Evolutionary conservation across 2,113 vertebrate species (phyloP).

Genomic region (Elgaria multicarinata): DNA sequence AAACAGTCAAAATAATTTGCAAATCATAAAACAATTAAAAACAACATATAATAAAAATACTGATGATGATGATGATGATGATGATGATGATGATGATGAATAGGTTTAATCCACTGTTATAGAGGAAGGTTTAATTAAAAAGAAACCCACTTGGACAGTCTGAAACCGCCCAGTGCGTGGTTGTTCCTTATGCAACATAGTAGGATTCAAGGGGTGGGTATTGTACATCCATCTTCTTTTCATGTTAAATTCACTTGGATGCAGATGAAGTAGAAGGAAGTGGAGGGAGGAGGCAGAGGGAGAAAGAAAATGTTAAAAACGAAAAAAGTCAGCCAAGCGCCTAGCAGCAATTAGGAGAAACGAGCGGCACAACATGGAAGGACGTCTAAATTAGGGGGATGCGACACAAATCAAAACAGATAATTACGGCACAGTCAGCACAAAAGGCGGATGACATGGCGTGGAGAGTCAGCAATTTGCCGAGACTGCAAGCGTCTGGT

Average conservation of each 20-base stretch:
- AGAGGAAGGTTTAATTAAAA: neutral
- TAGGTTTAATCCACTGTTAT: neutral
- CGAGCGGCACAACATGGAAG: slow-evolving; percentile 17
- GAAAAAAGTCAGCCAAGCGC: slow-evolving; percentile 35
- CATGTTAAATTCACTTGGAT: slow-evolving; percentile 27
- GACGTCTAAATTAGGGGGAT: slow-evolving; percentile 19
- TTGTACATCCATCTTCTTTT: neutral
- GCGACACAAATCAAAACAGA: slow-evolving; percentile 31
- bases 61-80: too few species aligned
- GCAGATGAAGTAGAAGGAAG: neutral
- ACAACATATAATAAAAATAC: too few species aligned
- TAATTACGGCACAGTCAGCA: neutral
- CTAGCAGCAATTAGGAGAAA: slow-evolving; percentile 43
- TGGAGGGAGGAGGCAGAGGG: slow-evolving; percentile 29
- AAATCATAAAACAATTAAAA: too few species aligned
- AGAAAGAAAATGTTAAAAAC: slow-evolving; percentile 20
- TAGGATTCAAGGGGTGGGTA: neutral
- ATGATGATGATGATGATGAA: too few species aligned
- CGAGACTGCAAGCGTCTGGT: neutral
- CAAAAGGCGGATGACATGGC: accelerated
- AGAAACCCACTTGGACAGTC: neutral
- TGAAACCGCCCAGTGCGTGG: neutral
- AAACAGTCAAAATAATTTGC: too few species aligned
- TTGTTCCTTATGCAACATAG: too few species aligned
- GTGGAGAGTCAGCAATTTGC: neutral